Percentiles rank a stretch among this genome's conserved stretches.
These are phyloP conservation scores for Machimus rusticus DNA, from an alignment of 2,888 invertebrate genomes.

Conservation along the genomic window DNA sequence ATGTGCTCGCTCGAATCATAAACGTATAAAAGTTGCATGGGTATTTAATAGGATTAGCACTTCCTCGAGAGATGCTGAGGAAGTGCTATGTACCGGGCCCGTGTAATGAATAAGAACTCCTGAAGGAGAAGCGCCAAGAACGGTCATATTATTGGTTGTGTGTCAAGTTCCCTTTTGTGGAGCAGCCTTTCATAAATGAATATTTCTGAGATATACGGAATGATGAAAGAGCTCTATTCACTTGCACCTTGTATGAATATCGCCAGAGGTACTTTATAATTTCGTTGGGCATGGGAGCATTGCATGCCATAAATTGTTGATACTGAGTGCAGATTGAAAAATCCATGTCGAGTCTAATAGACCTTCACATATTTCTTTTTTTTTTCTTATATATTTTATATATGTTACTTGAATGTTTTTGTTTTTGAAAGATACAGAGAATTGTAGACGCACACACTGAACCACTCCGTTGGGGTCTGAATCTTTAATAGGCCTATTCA, in stretches of 20 bases:
- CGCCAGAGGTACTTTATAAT: neutral
- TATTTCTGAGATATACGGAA: neutral
- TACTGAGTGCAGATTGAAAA: neutral
- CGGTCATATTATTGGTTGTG: neutral
- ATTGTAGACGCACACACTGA: neutral
- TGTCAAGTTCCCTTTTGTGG: slow-evolving; percentile 3
- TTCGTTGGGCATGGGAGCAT: neutral
- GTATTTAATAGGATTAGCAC: neutral
- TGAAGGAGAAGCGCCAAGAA: neutral
- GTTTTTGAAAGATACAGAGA: neutral
- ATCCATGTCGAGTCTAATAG: slow-evolving; percentile 1
- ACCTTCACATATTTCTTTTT: neutral
- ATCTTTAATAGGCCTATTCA: neutral
- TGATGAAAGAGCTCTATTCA: slow-evolving; percentile 6
- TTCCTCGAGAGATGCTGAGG: neutral
- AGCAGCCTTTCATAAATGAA: neutral
- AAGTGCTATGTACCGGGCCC: neutral
- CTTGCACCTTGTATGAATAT: neutral
- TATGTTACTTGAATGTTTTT: neutral
- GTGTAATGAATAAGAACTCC: neutral
- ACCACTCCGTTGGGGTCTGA: neutral
- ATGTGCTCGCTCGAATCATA: neutral
- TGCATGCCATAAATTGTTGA: slow-evolving; percentile 4
- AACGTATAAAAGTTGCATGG: neutral
- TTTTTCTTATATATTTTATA: neutral